Conservation (phyloP, 2,888 invertebrate genomes). For the Andricus quercusramuli region DNA sequence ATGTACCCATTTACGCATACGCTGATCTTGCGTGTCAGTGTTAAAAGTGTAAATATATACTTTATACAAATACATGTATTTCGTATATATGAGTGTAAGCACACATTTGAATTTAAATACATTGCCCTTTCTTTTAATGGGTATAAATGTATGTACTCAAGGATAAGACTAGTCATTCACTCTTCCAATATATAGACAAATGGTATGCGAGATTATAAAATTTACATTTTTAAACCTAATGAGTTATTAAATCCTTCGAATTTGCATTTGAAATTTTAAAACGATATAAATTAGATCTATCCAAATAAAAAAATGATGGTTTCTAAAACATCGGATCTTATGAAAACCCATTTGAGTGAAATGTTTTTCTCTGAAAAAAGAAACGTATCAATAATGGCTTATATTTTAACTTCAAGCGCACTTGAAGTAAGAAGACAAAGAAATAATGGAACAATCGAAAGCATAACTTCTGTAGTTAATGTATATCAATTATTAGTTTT, state of each 20-base stretch:
- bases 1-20: neutral
- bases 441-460: too few relatives aligned
- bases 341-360: neutral
- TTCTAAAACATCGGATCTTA: neutral
- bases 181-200: constrained; percentile 23
- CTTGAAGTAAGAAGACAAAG: too few relatives aligned
- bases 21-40: neutral
- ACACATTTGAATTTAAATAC: constrained; percentile 22
- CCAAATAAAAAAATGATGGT: too few relatives aligned
- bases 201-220: neutral
- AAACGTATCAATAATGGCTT: too few relatives aligned
- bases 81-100: neutral
- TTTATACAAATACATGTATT: neutral
- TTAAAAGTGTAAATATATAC: constrained; percentile 6
- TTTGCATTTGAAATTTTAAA: too few relatives aligned
- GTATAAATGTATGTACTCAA: constrained; percentile 2
- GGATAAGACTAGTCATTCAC: constrained; percentile 37
- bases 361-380: too few relatives aligned
- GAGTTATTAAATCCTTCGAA: neutral
- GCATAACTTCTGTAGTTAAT: too few relatives aligned
- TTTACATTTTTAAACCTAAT: neutral
- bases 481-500: too few relatives aligned
- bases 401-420: too few relatives aligned
- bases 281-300: neutral
- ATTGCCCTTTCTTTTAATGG: constrained; percentile 27